A percentile compares a stretch with the other conserved stretches of the same genome.
Conservation (phyloP, 2,888 invertebrate genomes). For the Ectobius pallidus region DNA sequence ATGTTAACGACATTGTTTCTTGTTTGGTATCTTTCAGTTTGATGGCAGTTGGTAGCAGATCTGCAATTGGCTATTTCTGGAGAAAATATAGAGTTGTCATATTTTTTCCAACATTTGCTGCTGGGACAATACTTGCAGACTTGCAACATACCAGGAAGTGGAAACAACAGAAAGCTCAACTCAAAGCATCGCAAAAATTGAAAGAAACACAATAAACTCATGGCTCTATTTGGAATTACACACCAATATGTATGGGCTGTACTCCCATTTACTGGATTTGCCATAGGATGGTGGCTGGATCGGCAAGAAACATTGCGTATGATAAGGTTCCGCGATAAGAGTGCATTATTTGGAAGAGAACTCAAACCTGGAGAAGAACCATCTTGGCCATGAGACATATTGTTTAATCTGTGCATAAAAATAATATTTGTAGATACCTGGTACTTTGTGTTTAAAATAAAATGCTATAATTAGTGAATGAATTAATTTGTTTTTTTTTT, state of each 20-base stretch:
- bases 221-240: constrained; percentile 65
- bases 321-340: constrained; percentile 77
- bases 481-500: no score
- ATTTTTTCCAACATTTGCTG: constrained; percentile 67
- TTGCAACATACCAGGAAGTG: constrained; percentile 74
- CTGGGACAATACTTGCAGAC: constrained; percentile 70
- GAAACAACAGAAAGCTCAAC: constrained; percentile 60
- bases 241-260: constrained; percentile 58
- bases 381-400: constrained; percentile 67
- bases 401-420: not conserved
- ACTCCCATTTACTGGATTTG: constrained; percentile 64
- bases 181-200: constrained; percentile 8
- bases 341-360: constrained; percentile 72
- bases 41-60: constrained; percentile 60
- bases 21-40: constrained; percentile 47
- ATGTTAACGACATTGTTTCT: no score
- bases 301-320: constrained; percentile 73
- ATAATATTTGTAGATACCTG: no score
- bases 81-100: constrained; percentile 71
- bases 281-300: constrained; percentile 70
- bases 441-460: no score
- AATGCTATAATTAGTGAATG: no score
- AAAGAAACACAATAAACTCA: constrained; percentile 44
- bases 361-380: constrained; percentile 71
- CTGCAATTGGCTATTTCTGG: constrained; percentile 53